A percentile compares a stretch with the other conserved stretches of the same genome.
Conservation (phyloP, 2,888 invertebrate species). For the Meganola albula region DNA sequence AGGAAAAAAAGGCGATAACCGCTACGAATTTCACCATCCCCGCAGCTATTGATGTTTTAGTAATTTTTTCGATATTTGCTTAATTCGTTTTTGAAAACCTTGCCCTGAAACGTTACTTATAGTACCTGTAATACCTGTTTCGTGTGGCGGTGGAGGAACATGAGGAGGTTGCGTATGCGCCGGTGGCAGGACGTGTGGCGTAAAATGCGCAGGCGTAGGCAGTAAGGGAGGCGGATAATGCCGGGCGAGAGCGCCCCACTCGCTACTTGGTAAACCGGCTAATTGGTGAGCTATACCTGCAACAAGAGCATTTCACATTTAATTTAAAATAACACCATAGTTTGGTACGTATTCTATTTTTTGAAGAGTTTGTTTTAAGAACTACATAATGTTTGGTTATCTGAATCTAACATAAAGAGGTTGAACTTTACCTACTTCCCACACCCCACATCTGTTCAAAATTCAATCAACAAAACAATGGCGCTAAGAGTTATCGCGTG, state of each 20-base stretch:
- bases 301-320: neutral
- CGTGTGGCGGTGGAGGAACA: constrained; percentile 68
- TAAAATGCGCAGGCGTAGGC: constrained; percentile 77
- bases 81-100: too few relatives aligned
- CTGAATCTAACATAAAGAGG: too few relatives aligned
- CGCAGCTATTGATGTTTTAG: too few relatives aligned
- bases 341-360: too few relatives aligned
- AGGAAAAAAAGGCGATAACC: too few relatives aligned
- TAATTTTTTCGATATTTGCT: too few relatives aligned
- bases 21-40: too few relatives aligned
- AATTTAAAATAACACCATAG: neutral
- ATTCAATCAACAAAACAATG: constrained; percentile 67
- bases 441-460: constrained; percentile 36
- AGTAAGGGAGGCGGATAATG: constrained; percentile 72
- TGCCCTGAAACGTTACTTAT: too few relatives aligned
- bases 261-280: constrained; percentile 81
- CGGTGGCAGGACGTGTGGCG: constrained; percentile 73
- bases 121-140: constrained; percentile 53
- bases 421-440: neutral
- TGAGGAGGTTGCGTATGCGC: constrained; percentile 72
- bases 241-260: constrained; percentile 82
- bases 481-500: constrained; percentile 51
- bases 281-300: constrained; percentile 86
- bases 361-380: too few relatives aligned
- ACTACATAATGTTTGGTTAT: too few relatives aligned